Evolutionary conservation across 2,113 vertebrate species (phyloP), one percentile per base, ranked within the genome.

Genomic region (Gymnogyps californianus): DNA sequence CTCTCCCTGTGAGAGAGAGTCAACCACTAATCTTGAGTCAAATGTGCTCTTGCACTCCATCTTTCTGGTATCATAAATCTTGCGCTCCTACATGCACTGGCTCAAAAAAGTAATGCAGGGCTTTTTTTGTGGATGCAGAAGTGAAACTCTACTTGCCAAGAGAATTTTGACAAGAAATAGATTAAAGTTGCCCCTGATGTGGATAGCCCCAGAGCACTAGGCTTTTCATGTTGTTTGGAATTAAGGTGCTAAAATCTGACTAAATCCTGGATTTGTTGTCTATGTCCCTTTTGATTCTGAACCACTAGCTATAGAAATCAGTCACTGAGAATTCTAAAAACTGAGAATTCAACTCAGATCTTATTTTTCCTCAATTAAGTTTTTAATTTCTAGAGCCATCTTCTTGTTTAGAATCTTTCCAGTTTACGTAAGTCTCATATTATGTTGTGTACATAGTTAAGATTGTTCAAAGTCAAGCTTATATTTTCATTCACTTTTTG

Each of bases 21-120:
- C 38, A 64, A n/a, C 3, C 25, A n/a, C 15, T 54, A 25, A 11
- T n/a, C 32, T 13, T 9, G 7, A 76, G 22, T 51, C 19, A 29
- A 38, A 47, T 0, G 0, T 19, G 7, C 3, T 40, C 28, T 65
- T n/a, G 34, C 16, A 15, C 7, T 36, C 9, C 10, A 13, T 61
- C 55, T 51, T 66, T 52, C 22, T 42, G 31, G 20, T n/a, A 11
- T 13, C 3, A 6, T 29, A 61, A 54, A n/a, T 31, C 34, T 66
- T 66, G 8, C 10, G 5, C 6, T 87, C 10, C 15, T 79, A 38
- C 32, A 12, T 57, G 29, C 26, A 28, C 7, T 26, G 40, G 28
- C 44, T 78, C 51, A 59, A 38, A 66, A 65, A 65, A 31, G 32
- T 16, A 69, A n/a, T 11, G 13, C 20, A 46, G 28, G 67, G 8